Base-by-base conservation (phyloP, 2,797 vertebrate species). In the Brotogeris chrysoptera region DNA sequence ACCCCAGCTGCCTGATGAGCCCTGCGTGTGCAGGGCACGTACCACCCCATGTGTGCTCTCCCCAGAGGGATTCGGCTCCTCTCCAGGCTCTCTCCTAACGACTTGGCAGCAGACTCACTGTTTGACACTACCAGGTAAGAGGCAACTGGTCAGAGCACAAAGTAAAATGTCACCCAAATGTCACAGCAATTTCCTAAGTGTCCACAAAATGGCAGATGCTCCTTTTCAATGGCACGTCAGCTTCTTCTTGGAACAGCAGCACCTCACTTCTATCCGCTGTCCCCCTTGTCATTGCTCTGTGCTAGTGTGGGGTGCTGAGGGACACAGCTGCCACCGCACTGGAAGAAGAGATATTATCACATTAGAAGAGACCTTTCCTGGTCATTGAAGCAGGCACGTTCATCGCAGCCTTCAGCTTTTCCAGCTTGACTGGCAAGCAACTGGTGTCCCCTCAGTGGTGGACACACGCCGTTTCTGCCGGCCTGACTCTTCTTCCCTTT, bases 161-260 rank as follows among this genome's bases (percentile, higher is more conserved):
- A 92, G 66, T 50, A 70, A 95, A 95, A 94, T 87, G 90, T 88
- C 94, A 94, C 86, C 70, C 92, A 90, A 95, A 92, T 88, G 92
- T 90, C 89, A 90, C 66, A 65, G 94, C 76, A 66, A 34, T 85
- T 92, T 92, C 74, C 61, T 5, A 43, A 79, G 86, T 81, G 79
- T 43, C 89, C 92, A 27, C 80, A 74, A 34, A 94, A 81, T 36
- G 50, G 92, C 86, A 88, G 92, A 65, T 57, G 71, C 65, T 88
- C 80, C 86, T 80, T 70, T 16, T 32, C 71, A 3, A 1, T 2
- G 34, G 63, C 50, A 14, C 5, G 0, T 16, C 4, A 2, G 60
- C 55, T 38, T 4, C 66, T 69, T 4, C 81, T 28, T 2, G 23
- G 65, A 47, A 15, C n/a, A 43, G 74, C 65, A 34, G 57, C 61